phyloP scores from a whole-genome alignment of 2,113 vertebrate genomes.

The Aldabrachelys gigantea region DNA sequence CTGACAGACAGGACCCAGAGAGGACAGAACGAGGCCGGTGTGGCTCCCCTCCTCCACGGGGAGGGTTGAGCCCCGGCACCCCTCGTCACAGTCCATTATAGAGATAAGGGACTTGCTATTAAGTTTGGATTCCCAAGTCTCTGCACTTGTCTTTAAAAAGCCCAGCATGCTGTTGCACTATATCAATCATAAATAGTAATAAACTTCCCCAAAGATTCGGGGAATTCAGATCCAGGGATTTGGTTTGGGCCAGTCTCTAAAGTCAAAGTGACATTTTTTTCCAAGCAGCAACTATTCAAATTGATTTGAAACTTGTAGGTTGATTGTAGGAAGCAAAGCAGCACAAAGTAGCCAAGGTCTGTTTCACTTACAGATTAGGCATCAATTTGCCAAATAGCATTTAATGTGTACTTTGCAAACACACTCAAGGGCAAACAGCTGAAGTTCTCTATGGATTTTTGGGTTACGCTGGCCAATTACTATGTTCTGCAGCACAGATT shows the following conservation, averaged over 20 bases:
- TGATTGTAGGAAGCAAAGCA: constrained; percentile 51
- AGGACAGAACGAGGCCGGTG: too few relatives aligned
- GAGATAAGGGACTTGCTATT: not conserved
- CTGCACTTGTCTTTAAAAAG: not conserved
- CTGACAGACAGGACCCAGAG: too few relatives aligned
- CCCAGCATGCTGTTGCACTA: not conserved
- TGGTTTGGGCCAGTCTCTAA: not conserved
- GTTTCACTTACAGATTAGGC: constrained; percentile 60
- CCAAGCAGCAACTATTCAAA: constrained; percentile 42
- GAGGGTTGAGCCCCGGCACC: too few relatives aligned
- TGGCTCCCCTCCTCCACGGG: too few relatives aligned
- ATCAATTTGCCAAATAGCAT: constrained; percentile 62
- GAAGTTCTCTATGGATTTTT: constrained; percentile 1
- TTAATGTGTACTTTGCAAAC: constrained; percentile 16
- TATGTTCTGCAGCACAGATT: not conserved
- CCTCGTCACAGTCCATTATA: not conserved
- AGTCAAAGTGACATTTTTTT: constrained; percentile 67
- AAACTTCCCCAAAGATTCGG: not conserved
- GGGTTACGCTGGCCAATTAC: not conserved
- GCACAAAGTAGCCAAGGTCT: constrained; percentile 59
- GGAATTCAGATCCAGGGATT: not conserved
- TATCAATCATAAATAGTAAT: not conserved
- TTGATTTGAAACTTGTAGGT: constrained; percentile 59
- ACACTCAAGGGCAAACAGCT: constrained; percentile 53
- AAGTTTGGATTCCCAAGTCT: not conserved